Base-by-base conservation (phyloP, 1,140 invertebrate genomes). In the Zaprionus ghesquierei region DNA sequence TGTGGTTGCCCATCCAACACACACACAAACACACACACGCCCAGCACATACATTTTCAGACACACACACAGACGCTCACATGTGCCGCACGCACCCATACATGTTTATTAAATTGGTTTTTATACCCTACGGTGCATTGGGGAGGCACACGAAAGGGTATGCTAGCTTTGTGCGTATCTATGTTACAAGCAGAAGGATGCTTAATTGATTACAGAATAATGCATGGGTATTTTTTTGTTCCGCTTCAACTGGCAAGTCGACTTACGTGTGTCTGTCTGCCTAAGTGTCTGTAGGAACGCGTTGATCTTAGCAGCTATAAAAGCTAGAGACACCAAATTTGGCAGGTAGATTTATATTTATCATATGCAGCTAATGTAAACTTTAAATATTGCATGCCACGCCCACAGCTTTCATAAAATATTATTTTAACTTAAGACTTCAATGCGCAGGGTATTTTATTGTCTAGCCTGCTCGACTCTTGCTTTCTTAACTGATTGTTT, bases 101-200 rank as follows among this genome's bases (percentile, higher is more conserved):
- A 33, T 75, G 77, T 86, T 70, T 84, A 86, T 81, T 81, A 86
- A 84, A 84, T 81, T 75, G 46, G 49, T 60, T 68, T 79, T 46
- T 73, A 46, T 20, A 46, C 41, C 41, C 41, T 46, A 2, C 35
- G 5, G 15, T n/a, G n/a, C n/a, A 8, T 9, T 41, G 35, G 8
- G 33, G 5, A 5, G 12, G 31, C 10, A 3, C 12, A 12, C 12
- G 3, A 35, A n/a, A 35, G 5, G n/a, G 35, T 38, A n/a, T 6
- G 8, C n/a, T n/a, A 5, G 6, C 8, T n/a, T 0, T 15, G 35
- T 35, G 3, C 4, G 5, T 3, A 35, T 4, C 10, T 0, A n/a
- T 35, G 3, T 13, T 35, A 35, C 3, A 35, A 38, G 29, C 29
- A 31, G 2, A 3, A 12, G n/a, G n/a, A n/a, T n/a, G n/a, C n/a